These are phyloP conservation scores for Drosophila subpulchrella DNA, from an alignment of 1,140 invertebrate genomes.

Conservation along the genomic window DNA sequence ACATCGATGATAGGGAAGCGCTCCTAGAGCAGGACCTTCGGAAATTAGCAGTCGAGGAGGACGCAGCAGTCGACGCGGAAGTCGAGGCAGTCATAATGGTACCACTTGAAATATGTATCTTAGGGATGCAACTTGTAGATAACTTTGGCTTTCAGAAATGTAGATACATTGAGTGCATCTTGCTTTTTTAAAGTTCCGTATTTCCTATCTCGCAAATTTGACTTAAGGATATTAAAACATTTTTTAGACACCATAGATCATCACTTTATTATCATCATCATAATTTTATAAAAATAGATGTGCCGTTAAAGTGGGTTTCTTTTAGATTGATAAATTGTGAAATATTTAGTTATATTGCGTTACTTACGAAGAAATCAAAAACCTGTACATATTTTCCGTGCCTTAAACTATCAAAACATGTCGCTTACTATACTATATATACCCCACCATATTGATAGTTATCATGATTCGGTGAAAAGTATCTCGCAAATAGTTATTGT, in stretches of 20 bases:
- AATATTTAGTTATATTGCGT: too few species aligned
- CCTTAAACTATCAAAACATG: background rate
- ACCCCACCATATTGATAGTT: constrained; percentile 7
- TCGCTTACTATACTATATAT: background rate
- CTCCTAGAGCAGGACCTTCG: constrained; percentile 28
- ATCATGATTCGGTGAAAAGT: constrained; percentile 27
- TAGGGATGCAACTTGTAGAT: background rate
- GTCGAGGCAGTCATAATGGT: constrained; percentile 82
- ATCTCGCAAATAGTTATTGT: constrained; percentile 43
- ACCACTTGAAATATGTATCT: constrained; percentile 9
- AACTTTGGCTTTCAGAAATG: background rate
- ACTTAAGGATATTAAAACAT: too few species aligned
- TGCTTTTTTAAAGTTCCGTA: too few species aligned
- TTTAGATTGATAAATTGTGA: too few species aligned
- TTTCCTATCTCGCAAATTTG: too few species aligned
- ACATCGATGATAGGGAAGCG: constrained; percentile 33
- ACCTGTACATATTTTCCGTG: background rate
- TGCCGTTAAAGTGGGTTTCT: too few species aligned
- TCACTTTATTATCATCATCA: too few species aligned
- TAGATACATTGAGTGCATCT: too few species aligned
- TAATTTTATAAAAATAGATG: too few species aligned
- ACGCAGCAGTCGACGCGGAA: constrained; percentile 71
- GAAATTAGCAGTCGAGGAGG: constrained; percentile 39
- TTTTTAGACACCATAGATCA: too few species aligned
- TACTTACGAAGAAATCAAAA: background rate